Evolutionary conservation across 2,888 invertebrate genomes (phyloP).

Genomic region (Lamellibrachia satsuma): DNA sequence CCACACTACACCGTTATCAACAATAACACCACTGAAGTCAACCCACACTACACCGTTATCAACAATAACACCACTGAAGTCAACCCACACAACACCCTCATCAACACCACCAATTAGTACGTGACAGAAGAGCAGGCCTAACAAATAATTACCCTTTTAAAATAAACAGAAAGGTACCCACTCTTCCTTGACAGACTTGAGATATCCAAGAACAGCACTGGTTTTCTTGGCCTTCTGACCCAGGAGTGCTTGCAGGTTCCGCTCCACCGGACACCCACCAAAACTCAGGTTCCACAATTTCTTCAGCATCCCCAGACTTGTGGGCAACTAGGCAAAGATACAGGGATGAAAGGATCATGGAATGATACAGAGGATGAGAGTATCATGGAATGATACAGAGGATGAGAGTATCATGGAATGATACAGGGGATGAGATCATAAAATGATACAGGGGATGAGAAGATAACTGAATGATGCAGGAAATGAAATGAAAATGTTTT

Average conservation of each 20-base stretch:
- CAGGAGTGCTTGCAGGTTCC: conserved; percentile 67
- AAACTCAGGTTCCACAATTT: conserved; percentile 97
- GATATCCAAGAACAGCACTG: conserved; percentile 89
- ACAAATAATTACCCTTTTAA: neutral
- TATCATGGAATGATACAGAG: too few species aligned
- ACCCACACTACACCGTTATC: too few species aligned
- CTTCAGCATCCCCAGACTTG: conserved; percentile 91
- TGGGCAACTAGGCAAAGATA: conserved; percentile 78
- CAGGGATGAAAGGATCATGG: neutral
- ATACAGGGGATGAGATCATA: too few species aligned
- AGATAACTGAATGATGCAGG: too few species aligned
- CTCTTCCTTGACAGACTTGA: conserved; percentile 76
- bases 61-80: too few species aligned
- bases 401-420: too few species aligned
- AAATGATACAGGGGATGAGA: too few species aligned
- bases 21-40: too few species aligned
- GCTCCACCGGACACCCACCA: conserved; percentile 76
- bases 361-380: too few species aligned
- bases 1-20: too few species aligned
- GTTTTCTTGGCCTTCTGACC: conserved; percentile 92
- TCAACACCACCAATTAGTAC: neutral
- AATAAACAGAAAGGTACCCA: conserved; percentile 49
- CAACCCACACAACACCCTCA: too few species aligned
- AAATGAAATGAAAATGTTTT: too few species aligned
- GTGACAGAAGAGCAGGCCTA: neutral